Base-by-base conservation (phyloP, 35 echinoderm and acorn worm species). In the Hemicentrotus pulcherrimus region DNA sequence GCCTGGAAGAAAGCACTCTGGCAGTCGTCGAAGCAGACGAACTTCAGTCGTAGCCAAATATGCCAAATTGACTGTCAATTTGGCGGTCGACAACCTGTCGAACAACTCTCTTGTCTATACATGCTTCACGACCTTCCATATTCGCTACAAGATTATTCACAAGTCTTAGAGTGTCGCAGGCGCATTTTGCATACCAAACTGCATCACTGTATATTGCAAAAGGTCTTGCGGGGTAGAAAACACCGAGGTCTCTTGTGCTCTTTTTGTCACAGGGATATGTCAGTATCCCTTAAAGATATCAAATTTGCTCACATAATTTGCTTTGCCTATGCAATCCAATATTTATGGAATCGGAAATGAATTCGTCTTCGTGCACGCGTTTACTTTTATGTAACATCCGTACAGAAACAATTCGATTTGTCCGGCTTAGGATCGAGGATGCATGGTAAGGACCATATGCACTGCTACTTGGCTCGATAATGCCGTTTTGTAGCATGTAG, bases 101-200 rank as follows among this genome's bases (percentile, higher is more conserved):
- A n/a, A n/a, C n/a, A n/a, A n/a, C n/a, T n/a, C n/a, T n/a, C n/a
- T n/a, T n/a, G n/a, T n/a, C n/a, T n/a, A n/a, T n/a, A n/a, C n/a
- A n/a, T n/a, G n/a, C n/a, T n/a, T n/a, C n/a, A n/a, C n/a, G n/a
- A n/a, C n/a, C n/a, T n/a, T n/a, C n/a, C n/a, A n/a, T n/a, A n/a
- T n/a, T n/a, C n/a, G n/a, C n/a, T n/a, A n/a, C n/a, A n/a, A n/a
- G n/a, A n/a, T n/a, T n/a, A n/a, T n/a, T n/a, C n/a, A n/a, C n/a
- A n/a, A n/a, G n/a, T n/a, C n/a, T n/a, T n/a, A n/a, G n/a, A n/a
- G n/a, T n/a, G n/a, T n/a, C n/a, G n/a, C n/a, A n/a, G n/a, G 96
- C 10, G 96, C 94, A 86, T 98, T 98, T 55, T 96, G 92, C 95
- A 98, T 96, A 16, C 96, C 97, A 94, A 98, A 98, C 12, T 96